Evolutionary conservation across 2,797 vertebrate genomes (phyloP).

Genomic region (Enteromius fasciolatus): DNA sequence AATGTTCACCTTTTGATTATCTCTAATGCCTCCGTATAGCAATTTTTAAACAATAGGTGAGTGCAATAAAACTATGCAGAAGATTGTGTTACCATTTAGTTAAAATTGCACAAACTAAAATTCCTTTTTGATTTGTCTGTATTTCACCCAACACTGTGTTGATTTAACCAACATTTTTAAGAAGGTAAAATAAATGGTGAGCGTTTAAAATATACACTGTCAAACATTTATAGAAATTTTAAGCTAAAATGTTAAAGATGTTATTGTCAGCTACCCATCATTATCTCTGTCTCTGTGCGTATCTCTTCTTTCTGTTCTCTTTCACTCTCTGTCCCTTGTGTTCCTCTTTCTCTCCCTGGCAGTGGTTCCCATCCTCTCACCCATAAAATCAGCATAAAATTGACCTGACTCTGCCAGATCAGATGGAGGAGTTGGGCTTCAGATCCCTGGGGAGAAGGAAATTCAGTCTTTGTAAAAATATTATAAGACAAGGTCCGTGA

Average conservation of each 20-base stretch:
- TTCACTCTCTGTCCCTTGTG: conserved; percentile 36
- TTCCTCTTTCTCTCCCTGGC: conserved; percentile 54
- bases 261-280: conserved; percentile 1
- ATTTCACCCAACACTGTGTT: no score
- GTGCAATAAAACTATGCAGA: no score
- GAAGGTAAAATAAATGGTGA: neutral
- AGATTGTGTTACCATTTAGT: no score
- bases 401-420: conserved; percentile 76
- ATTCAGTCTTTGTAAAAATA: conserved; percentile 67
- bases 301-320: conserved; percentile 14
- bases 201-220: neutral
- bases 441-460: conserved; percentile 71
- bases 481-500: conserved; percentile 77
- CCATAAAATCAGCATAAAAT: conserved; percentile 87
- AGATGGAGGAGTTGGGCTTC: conserved; percentile 68
- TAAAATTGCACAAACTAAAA: no score
- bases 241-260: neutral
- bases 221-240: neutral
- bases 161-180: neutral
- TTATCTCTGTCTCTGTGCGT: neutral
- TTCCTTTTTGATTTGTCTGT: no score
- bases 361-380: conserved; percentile 79
- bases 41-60: no score
- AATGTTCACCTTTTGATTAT: no score
- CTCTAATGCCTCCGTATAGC: no score